Base-by-base conservation (phyloP, 30 jellyfish, hydroid and myxozoan genomes). In the Chrysaora quinquecirrha region DNA sequence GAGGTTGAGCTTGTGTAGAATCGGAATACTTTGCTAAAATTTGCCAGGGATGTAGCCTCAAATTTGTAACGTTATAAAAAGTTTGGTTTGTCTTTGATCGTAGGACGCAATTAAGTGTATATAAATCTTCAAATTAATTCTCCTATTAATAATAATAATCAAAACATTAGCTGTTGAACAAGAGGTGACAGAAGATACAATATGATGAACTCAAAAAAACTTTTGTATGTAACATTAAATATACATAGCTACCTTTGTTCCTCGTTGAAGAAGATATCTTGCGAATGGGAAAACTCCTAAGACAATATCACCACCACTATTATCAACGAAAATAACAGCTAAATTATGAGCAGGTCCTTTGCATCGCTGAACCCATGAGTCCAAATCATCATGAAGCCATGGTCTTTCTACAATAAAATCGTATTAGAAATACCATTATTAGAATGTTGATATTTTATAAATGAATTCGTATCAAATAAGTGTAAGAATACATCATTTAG, bases 221-320 rank as follows among this genome's bases (percentile, higher is more conserved):
- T 16, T 43, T 43, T 43, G 58, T 16, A 43, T 43, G 58, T 6
- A 43, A 43, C 9, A 16, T 6, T 43, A 16, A 16, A 43, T 16
- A 16, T 6, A 6, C 16, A 9, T 16, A 43, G 12, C 16, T 43
- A 93, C 97, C 94, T 93, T 83, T 18, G 97, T 80, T 3, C 98
- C 98, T 25, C 64, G 78, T 93, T 54, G 86, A 23, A 93, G 84
- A 30, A 93, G 82, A 23, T 70, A 73, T 1, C 96, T 78, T 1
- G 90, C 96, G 58, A 93, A 82, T 6, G 96, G 97, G 49, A 93
- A 62, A 25, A 87, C 79, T 2, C 98, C 98, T 7, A 93, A 76
- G 0, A 93, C 81, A 16, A 93, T 87, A 67, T 93, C 98, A 10
- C 90, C 89, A 6, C 98, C 98, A 76, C 98, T 93, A 72, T 93